These are phyloP conservation scores for Mohoua ochrocephala DNA, from an alignment of 2,113 vertebrate species.

Conservation along the genomic window DNA sequence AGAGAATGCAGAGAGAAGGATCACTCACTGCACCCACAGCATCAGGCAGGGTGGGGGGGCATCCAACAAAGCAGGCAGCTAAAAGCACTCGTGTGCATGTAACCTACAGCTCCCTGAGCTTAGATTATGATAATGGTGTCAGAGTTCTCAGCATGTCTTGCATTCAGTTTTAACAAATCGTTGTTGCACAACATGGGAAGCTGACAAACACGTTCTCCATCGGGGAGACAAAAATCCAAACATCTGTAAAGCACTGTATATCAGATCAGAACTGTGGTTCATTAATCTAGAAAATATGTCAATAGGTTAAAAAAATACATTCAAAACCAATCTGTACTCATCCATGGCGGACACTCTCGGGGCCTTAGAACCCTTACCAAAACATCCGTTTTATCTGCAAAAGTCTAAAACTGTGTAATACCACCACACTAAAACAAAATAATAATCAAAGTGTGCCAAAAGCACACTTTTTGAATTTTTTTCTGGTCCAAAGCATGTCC, in stretches of 20 bases:
- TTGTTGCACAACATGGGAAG: not conserved
- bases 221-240: not conserved
- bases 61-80: not conserved
- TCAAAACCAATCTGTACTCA: not conserved
- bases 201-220: not conserved
- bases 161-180: not conserved
- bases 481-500: not conserved
- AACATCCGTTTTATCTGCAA: not conserved
- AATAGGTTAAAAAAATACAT: not conserved
- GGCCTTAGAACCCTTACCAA: not conserved
- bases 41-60: fast-evolving
- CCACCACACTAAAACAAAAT: not conserved
- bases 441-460: not conserved
- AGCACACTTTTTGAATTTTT: not conserved
- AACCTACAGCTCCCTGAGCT: not conserved
- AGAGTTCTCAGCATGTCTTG: not conserved
- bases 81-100: not conserved
- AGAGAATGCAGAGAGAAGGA: not conserved
- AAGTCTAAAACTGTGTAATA: not conserved
- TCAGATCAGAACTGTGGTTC: not conserved
- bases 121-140: not conserved
- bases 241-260: not conserved
- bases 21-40: not conserved
- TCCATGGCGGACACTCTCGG: not conserved
- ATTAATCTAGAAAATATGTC: not conserved